A percentile compares a stretch with the other conserved stretches of the same genome.
These are phyloP conservation scores for Asobara japonica DNA, from an alignment of 1,140 invertebrate genomes.

Conservation along the genomic window DNA sequence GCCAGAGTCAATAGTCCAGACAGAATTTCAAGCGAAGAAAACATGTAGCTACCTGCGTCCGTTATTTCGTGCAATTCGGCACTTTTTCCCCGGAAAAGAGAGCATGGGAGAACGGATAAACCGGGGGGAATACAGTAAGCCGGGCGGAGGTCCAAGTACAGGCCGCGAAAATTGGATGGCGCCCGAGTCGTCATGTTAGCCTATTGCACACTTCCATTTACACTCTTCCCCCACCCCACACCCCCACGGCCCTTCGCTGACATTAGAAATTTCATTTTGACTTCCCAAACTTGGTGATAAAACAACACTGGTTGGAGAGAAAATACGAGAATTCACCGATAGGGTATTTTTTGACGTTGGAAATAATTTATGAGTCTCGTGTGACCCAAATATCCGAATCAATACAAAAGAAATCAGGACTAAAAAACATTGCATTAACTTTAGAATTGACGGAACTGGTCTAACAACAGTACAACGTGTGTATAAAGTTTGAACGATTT, in stretches of 20 bases:
- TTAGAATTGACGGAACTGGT: too few species aligned
- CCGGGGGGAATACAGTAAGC: background rate
- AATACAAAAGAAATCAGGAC: conserved; percentile 4
- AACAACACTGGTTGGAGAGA: background rate
- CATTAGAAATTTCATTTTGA: too few species aligned
- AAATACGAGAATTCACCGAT: background rate
- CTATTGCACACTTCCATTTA: background rate
- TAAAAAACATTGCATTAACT: background rate
- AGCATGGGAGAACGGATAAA: background rate
- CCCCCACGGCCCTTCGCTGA: background rate
- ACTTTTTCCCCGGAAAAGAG: background rate
- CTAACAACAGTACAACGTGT: background rate
- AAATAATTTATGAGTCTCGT: conserved; percentile 12
- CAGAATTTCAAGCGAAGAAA: background rate
- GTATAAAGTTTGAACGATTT: too few species aligned
- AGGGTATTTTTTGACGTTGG: background rate
- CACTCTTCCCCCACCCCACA: background rate
- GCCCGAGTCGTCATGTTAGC: conserved; percentile 3
- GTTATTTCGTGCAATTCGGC: background rate
- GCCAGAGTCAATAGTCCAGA: background rate
- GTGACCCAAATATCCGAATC: conserved; percentile 4
- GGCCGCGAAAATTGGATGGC: conserved; percentile 22
- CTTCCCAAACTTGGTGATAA: too few species aligned
- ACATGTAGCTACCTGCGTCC: background rate
- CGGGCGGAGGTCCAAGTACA: conserved; percentile 13